These are phyloP conservation scores for Gari tellinella DNA, from an alignment of 2,888 invertebrate genomes.

Conservation along the genomic window DNA sequence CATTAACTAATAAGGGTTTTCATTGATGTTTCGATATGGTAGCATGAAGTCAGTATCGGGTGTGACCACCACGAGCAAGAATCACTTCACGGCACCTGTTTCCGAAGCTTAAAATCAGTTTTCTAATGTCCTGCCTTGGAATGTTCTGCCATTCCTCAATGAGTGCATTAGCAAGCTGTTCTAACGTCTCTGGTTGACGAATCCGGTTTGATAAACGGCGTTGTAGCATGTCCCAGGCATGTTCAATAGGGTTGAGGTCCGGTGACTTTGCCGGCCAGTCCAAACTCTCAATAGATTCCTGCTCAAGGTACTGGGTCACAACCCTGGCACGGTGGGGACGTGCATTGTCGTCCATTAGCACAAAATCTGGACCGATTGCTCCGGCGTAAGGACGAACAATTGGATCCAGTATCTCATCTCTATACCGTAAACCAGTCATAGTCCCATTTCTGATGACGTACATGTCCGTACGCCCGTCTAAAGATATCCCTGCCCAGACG, in stretches of 20 bases:
- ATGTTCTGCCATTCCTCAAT: background rate
- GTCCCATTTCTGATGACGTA: slow-evolving; percentile 30
- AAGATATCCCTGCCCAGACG: slow-evolving; percentile 36
- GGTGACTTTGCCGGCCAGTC: slow-evolving; percentile 16
- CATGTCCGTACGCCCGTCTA: slow-evolving; percentile 30
- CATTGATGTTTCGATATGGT: background rate
- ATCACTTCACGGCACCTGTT: background rate
- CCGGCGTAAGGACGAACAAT: slow-evolving; percentile 7
- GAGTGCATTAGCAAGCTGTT: background rate
- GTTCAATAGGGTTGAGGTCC: slow-evolving; percentile 11
- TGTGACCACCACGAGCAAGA: background rate
- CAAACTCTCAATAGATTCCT: slow-evolving; percentile 12
- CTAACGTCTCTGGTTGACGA: background rate
- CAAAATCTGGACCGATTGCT: slow-evolving; percentile 5
- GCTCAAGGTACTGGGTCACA: background rate
- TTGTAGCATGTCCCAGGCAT: background rate
- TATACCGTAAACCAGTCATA: slow-evolving; percentile 34
- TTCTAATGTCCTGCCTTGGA: background rate
- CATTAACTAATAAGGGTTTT: background rate
- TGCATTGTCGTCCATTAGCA: slow-evolving; percentile 17
- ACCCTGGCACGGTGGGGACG: slow-evolving; percentile 7
- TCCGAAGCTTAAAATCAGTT: background rate
- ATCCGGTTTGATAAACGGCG: background rate
- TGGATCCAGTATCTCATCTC: slow-evolving; percentile 33
- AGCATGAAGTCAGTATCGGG: background rate